Evolutionary conservation across 2,113 vertebrate species (phyloP).

Genomic region (Oreochromis aureus): DNA sequence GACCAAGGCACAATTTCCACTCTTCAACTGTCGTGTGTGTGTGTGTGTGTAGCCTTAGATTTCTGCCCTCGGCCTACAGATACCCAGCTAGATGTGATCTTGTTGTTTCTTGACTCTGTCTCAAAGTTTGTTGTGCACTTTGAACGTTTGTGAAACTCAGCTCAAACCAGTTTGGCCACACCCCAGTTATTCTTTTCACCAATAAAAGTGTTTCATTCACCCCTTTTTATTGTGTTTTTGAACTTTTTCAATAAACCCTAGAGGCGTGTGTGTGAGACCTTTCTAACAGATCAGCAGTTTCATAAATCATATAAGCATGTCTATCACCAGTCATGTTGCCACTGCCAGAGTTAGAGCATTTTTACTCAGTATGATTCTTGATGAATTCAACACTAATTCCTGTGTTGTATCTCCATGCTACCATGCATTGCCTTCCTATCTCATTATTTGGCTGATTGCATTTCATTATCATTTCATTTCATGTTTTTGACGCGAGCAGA

Average conservation of each 20-base stretch:
- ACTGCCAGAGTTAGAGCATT: not conserved
- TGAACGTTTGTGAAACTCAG: rapidly evolving
- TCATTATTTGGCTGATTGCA: not conserved
- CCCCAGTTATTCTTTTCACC: rapidly evolving
- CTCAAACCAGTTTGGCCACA: not conserved
- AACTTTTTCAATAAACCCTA: not conserved
- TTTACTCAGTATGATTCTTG: not conserved
- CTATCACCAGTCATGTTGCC: not conserved
- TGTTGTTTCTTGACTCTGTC: not conserved
- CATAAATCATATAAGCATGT: not conserved
- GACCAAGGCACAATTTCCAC: not conserved
- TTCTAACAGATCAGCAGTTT: not conserved
- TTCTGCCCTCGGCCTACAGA: not conserved
- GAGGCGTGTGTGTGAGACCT: not conserved
- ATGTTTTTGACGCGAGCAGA: not conserved
- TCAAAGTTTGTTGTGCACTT: not conserved
- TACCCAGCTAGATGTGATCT: not conserved
- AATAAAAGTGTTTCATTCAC: not conserved
- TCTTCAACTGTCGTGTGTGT: not conserved
- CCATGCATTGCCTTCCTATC: not conserved
- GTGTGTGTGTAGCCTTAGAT: not conserved
- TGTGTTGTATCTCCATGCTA: not conserved
- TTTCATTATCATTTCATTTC: not conserved
- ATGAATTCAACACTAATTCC: not conserved
- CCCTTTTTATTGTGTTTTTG: not conserved